Evolutionary conservation across 2,888 invertebrate genomes (phyloP).

Genomic region (Laothoe populi): DNA sequence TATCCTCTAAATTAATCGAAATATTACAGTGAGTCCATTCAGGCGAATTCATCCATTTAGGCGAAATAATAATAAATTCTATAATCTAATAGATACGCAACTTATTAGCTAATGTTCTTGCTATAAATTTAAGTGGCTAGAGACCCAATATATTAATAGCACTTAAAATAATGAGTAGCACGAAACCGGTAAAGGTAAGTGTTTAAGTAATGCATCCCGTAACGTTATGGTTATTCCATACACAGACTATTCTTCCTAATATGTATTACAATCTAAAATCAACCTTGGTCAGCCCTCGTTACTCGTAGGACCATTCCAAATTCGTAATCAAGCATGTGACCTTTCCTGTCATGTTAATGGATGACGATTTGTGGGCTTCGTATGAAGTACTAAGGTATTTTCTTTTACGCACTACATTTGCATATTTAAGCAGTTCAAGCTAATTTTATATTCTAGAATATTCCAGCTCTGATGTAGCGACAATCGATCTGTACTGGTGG

Average conservation of each 20-base stretch:
- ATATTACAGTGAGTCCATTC: too few relatives aligned
- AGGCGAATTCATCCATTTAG: too few relatives aligned
- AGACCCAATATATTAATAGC: not conserved
- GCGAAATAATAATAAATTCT: too few relatives aligned
- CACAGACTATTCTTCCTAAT: not conserved
- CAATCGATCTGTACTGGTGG: too few relatives aligned
- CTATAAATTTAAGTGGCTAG: not conserved
- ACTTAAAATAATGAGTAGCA: not conserved
- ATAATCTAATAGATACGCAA: too few relatives aligned
- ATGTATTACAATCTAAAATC: slow-evolving; percentile 11
- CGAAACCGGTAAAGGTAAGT: slow-evolving; percentile 16
- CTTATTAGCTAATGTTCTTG: not conserved
- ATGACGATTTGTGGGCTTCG: not conserved
- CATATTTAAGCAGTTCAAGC: not conserved
- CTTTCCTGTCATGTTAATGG: not conserved
- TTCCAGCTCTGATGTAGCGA: too few relatives aligned
- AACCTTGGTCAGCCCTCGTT: not conserved
- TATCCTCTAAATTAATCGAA: too few relatives aligned
- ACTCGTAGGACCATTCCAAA: not conserved
- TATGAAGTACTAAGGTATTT: not conserved
- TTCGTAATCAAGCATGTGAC: not conserved
- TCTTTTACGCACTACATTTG: not conserved
- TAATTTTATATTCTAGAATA: too few relatives aligned
- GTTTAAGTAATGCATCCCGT: slow-evolving; percentile 4
- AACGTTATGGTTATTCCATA: slow-evolving; percentile 5